Evolutionary conservation across 1,140 invertebrate species (phyloP).

Genomic region (Papilio dardanus): DNA sequence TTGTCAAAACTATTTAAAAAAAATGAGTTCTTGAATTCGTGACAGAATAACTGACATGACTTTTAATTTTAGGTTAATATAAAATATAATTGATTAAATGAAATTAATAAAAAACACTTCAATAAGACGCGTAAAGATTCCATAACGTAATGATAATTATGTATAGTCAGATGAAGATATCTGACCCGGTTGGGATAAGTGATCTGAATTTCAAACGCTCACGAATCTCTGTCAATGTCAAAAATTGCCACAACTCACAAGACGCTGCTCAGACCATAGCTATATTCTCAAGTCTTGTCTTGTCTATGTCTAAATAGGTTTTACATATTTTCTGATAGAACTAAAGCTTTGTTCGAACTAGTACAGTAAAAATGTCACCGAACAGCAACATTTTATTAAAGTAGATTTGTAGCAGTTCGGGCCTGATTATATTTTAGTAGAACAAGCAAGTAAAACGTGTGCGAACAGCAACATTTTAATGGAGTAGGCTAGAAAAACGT

Average conservation of each 20-base stretch:
- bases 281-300: background rate
- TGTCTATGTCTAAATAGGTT: background rate
- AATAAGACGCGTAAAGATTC: background rate
- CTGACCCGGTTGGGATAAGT: background rate
- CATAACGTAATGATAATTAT: constrained; percentile 9
- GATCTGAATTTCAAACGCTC: background rate
- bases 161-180: background rate
- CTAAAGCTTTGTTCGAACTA: no score
- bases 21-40: background rate
- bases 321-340: background rate
- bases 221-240: background rate
- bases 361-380: no score
- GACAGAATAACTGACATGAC: background rate
- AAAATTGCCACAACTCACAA: background rate
- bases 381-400: no score
- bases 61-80: background rate
- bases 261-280: background rate
- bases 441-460: no score
- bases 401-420: no score
- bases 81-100: background rate
- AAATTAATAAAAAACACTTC: constrained; percentile 9
- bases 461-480: no score
- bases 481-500: no score
- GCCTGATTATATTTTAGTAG: no score
- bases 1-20: no score